Evolutionary conservation across 2,888 invertebrate species (phyloP), one percentile per base, ranked within the genome.

Genomic region (Azorinus chamasolen): DNA sequence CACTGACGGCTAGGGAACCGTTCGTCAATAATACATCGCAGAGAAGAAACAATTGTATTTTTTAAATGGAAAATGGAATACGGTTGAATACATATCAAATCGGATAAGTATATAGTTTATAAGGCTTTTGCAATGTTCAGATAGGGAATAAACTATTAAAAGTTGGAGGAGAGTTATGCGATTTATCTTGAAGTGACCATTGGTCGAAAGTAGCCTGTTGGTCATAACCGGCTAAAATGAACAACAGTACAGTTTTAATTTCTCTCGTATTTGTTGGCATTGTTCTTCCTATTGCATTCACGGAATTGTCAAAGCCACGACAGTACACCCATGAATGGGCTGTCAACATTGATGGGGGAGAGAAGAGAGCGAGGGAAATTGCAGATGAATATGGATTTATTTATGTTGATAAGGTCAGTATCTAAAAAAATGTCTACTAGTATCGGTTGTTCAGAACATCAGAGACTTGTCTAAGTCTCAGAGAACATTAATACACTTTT

Each of bases 251-350:
- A 12, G 46, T 64, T 45, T 59, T 25, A n/a, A 14, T 59, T 25
- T 20, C 22, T 20, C 12, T 63, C 39, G 54, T 48, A 18, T 24
- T 72, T 48, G n/a, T 48, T 54, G 65, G 58, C 57, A 41, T 62
- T 61, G 25, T 71, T 53, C 18, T 54, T 39, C 32, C 55, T 43
- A 18, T 63, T n/a, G 12, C 37, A 18, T 25, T 46, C 16, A 37
- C 53, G 5, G 51, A 27, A 24, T 59, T 14, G 65, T 83, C 82
- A 22, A 37, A 25, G 37, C 64, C 59, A 16, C 43, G 71, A 41
- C 87, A 87, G 69, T 90, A 83, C 80, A 89, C 88, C 18, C 88
- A 91, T 75, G 86, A 87, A 82, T 92, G 92, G 92, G 92, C 92
- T 50, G 89, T 91, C 22, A 84, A 90, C 48, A 83, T 92, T 27